phyloP scores from a whole-genome alignment of 2,888 invertebrate species.

The Apoda limacodes region DNA sequence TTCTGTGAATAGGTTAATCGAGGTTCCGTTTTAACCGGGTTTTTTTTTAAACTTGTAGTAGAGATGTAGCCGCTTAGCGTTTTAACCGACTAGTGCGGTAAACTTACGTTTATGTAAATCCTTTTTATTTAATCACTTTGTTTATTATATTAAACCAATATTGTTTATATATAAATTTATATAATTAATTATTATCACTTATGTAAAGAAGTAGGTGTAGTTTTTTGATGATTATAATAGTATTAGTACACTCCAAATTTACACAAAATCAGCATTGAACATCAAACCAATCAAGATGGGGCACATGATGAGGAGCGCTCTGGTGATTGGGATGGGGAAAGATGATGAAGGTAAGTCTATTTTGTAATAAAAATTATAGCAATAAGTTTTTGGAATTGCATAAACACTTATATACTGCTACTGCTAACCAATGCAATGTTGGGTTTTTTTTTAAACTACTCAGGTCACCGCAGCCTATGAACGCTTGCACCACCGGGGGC shows the following conservation, averaged over 20 bases:
- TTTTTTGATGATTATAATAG: conserved; percentile 27
- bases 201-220: conserved; percentile 30
- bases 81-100: conserved; percentile 58
- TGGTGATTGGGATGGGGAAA: conserved; percentile 46
- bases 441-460: no score
- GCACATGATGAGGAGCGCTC: conserved; percentile 52
- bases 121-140: conserved; percentile 8
- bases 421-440: no score
- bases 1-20: no score
- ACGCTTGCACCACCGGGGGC: no score
- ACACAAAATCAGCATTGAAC: conserved; percentile 57
- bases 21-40: neutral
- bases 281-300: conserved; percentile 38
- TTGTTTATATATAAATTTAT: neutral
- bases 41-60: conserved; percentile 26
- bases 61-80: conserved; percentile 60
- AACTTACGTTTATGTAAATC: conserved; percentile 20
- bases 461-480: no score
- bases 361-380: conserved; percentile 23
- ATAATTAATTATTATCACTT: conserved; percentile 20
- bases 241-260: conserved; percentile 38
- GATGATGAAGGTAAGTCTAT: conserved; percentile 34
- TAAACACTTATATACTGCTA: no score
- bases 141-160: neutral
- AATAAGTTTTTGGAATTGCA: conserved; percentile 21